Evolutionary conservation across 2,113 vertebrate genomes (phyloP), one percentile per base, ranked within the genome.

Genomic region (Montifringilla adamsi): DNA sequence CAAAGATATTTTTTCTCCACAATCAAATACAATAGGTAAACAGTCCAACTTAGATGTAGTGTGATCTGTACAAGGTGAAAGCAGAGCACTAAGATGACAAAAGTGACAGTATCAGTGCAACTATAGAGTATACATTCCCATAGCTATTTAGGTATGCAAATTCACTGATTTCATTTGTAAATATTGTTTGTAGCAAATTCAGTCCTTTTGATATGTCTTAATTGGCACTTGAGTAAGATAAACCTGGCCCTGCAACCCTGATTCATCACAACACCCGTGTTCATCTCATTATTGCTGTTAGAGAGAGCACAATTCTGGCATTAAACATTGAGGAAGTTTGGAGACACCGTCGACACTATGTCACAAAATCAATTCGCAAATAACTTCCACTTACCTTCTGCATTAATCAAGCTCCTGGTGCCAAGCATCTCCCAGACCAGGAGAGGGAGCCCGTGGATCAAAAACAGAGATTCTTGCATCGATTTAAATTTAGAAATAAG

Each of bases 391-490:
- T 30, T 33, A 15, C n/a, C 27, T 62, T 39, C 53, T 8, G 43
- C 23, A 62, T 35, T 31, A 12, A 82, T 24, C 46, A 49, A 69
- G 33, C 33, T 66, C n/a, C 37, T 60, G 27, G 55, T 74, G 84
- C 59, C 52, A 70, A 85, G 62, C 73, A 33, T 62, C 7, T 4
- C 2, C 21, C 5, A 33, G 10, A 46, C 97, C 97, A 96, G 84
- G 8, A 97, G 97, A 95, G 93, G 96, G 97, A 96, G 95, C 95
- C 89, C 94, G 52, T 62, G 78, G 73, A 97, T 90, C 82, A 87
- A 78, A 84, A 91, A 84, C 52, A 64, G 16, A 68, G 26, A 67
- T 44, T 47, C 35, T 67, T 37, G 15, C 35, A 22, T 19, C 39
- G 19, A 12, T 73, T 82, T 72, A 49, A 30, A 79, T 35, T 15